Evolutionary conservation across 2,888 invertebrate species (phyloP).

Genomic region (Nudaria mundana): DNA sequence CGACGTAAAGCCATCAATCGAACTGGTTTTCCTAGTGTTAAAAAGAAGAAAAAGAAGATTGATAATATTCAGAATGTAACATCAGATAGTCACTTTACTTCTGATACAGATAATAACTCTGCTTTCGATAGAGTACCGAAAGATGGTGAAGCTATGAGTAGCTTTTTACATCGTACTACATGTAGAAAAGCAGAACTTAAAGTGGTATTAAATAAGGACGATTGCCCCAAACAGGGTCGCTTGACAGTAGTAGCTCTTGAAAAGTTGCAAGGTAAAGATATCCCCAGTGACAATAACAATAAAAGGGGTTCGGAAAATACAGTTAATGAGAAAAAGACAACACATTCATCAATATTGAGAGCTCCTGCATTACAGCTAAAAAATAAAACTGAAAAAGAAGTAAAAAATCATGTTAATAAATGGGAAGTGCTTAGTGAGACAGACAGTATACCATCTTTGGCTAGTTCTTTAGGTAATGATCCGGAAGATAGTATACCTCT

Average conservation of each 20-base stretch:
- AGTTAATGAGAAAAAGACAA: constrained; percentile 48
- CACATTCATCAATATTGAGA: constrained; percentile 60
- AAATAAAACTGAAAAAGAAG: constrained; percentile 63
- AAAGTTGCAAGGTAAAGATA: constrained; percentile 78
- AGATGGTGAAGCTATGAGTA: constrained; percentile 84
- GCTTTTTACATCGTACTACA: constrained; percentile 83
- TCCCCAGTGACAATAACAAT: constrained; percentile 46
- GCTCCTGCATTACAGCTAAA: constrained; percentile 70
- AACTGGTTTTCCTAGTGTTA: constrained; percentile 93
- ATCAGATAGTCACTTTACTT: constrained; percentile 63
- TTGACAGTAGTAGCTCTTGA: constrained; percentile 83
- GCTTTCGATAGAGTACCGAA: constrained; percentile 86
- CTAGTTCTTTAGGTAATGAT: constrained; percentile 72
- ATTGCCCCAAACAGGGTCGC: constrained; percentile 76
- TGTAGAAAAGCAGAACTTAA: constrained; percentile 70
- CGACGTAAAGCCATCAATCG: constrained; percentile 91
- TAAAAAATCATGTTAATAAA: constrained; percentile 70
- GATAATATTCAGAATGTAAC: constrained; percentile 47
- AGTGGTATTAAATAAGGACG: constrained; percentile 74
- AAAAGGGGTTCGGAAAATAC: constrained; percentile 38
- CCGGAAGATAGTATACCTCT: constrained; percentile 83
- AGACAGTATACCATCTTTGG: constrained; percentile 79
- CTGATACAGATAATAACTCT: constrained; percentile 69
- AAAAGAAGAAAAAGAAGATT: constrained; percentile 89
- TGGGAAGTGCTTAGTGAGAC: constrained; percentile 83